Base-by-base conservation (phyloP, 2,888 invertebrate genomes). In the Taphrorychus bicolor region DNA sequence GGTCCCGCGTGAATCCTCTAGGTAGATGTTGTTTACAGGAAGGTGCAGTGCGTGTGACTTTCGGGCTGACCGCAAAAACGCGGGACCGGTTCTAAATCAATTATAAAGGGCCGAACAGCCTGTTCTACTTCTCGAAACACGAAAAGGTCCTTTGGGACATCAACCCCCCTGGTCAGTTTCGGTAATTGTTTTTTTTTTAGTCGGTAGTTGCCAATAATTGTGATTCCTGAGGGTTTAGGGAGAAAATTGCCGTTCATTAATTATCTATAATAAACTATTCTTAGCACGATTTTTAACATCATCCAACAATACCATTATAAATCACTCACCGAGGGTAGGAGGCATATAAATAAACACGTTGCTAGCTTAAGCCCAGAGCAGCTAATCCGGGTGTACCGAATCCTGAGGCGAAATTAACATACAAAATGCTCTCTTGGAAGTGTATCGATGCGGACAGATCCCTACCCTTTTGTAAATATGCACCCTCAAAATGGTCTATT, bases 11-110 rank as follows among this genome's bases (percentile, higher is more conserved):
- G 52, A 32, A 24, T 63, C 56, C 63, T 51, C 40, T 41, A 51
- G 51, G 57, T 57, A 16, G 42, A 52, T 41, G 52, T 63, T 63
- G 63, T 49, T 57, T 63, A 22, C 41, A 58, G 41, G 16, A 40
- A 57, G 22, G 49, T 51, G 40, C 23, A 63, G 48, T 63, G 57
- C 63, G 63, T 63, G 63, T 58, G 49, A 51, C 51, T 63, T 57
- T 40, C 3, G 51, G 40, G 57, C 57, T 58, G 19, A 58, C 58
- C 57, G 51, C 48, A 57, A 63, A 58, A 63, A 63, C 57, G 51
- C 48, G 19, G 57, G 57, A 19, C 51, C 49, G 41, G 57, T 19
- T 49, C 51, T 63, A 63, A 63, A 63, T 57, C 57, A 63, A 63
- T 63, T 63, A 57, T 57, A 17, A 42, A 57, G 49, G 40, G n/a